Conservation (phyloP, 2,888 invertebrate genomes). For the Lottia scabra region DNA sequence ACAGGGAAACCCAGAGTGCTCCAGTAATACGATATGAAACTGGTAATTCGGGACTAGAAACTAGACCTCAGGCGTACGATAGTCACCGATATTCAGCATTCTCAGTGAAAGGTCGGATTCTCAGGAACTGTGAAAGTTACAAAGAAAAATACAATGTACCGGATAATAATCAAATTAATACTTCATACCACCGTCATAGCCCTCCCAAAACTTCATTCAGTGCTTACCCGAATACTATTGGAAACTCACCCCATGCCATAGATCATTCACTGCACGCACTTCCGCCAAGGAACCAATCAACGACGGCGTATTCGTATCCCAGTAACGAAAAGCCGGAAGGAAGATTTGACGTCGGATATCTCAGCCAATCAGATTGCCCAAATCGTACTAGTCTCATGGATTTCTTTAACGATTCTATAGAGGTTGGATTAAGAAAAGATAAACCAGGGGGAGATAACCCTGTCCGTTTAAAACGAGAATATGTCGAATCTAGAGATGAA, state of each 20-base stretch:
- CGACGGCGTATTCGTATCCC: background rate
- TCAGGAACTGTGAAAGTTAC: background rate
- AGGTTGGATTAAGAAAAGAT: background rate
- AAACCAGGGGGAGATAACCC: background rate
- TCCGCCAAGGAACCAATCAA: background rate
- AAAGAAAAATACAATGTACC: background rate
- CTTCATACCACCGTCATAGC: background rate
- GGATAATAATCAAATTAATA: background rate
- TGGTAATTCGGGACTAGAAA: too few relatives aligned
- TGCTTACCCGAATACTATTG: background rate
- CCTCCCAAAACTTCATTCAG: background rate
- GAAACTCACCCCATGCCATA: background rate
- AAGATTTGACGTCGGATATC: background rate
- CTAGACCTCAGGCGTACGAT: background rate
- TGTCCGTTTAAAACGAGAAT: background rate
- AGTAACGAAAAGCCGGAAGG: background rate
- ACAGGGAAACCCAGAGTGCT: background rate
- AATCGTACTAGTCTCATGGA: background rate
- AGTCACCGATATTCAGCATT: background rate
- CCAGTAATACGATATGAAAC: background rate
- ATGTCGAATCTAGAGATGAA: background rate
- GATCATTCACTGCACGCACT: background rate
- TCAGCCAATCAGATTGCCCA: background rate
- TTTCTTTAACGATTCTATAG: background rate
- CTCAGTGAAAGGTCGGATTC: background rate